These are phyloP conservation scores for Allolobophora icterica DNA, from an alignment of 2,888 invertebrate genomes.

Conservation along the genomic window DNA sequence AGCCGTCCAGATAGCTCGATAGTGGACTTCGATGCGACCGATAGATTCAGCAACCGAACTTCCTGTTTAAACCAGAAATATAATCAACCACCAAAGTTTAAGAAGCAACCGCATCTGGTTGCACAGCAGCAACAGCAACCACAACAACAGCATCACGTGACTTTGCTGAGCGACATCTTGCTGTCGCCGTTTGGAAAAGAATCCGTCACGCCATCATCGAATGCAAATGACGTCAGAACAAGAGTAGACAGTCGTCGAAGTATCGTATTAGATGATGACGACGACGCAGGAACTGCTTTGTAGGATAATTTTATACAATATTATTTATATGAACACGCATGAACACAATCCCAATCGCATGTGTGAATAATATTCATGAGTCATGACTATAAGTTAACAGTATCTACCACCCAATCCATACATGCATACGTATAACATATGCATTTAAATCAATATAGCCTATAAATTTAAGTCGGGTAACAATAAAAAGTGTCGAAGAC, in stretches of 20 bases:
- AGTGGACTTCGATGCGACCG: background rate
- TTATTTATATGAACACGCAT: background rate
- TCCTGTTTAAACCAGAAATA: background rate
- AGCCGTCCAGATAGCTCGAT: conserved; percentile 20
- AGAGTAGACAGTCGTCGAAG: background rate
- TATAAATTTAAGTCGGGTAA: too few relatives aligned
- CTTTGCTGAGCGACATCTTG: conserved; percentile 21
- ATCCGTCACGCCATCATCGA: background rate
- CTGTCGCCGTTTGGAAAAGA: conserved; percentile 14
- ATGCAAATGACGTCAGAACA: background rate
- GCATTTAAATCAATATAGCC: too few relatives aligned
- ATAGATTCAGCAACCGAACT: background rate
- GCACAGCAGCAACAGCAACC: background rate
- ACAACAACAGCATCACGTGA: background rate
- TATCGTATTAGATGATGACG: background rate
- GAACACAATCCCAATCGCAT: background rate
- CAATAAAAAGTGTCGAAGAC: too few relatives aligned
- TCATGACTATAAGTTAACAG: too few relatives aligned
- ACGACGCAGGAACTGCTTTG: background rate
- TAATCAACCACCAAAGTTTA: background rate
- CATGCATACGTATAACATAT: too few relatives aligned
- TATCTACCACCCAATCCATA: background rate
- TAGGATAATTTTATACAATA: background rate
- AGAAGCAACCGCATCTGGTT: background rate
- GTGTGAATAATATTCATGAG: background rate